Conservation (phyloP, 2,113 vertebrate genomes). For the Nannospalax galili region DNA sequence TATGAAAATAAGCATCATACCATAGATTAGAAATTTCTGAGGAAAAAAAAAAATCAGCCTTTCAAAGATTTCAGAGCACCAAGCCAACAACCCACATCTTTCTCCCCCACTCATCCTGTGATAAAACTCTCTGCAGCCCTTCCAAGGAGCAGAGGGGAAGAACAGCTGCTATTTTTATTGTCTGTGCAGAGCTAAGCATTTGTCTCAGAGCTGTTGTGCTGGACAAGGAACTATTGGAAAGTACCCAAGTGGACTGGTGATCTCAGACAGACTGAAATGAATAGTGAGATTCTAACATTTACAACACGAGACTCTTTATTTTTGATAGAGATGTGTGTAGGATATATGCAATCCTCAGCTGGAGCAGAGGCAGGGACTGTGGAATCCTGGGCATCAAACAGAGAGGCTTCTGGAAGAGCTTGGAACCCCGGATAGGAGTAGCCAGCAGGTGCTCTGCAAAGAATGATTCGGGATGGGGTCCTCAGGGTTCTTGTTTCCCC, state of each 20-base stretch:
- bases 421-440: neutral
- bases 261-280: neutral
- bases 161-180: no score
- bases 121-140: neutral
- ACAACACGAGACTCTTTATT: neutral
- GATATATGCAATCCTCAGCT: neutral
- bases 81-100: neutral
- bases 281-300: neutral
- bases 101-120: neutral
- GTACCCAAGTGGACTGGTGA: neutral
- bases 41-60: neutral
- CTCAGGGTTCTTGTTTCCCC: neutral
- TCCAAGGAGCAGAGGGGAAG: fast-evolving
- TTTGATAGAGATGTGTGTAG: neutral
- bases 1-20: neutral
- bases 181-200: neutral
- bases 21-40: neutral
- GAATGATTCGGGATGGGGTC: neutral
- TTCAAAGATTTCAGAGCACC: neutral
- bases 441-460: fast-evolving
- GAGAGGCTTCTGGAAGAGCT: neutral
- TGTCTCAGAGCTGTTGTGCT: neutral
- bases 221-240: neutral
- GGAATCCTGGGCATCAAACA: no score
- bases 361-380: neutral